phyloP scores from a whole-genome alignment of 1,140 invertebrate genomes.

The Pentalonia nigronervosa region DNA sequence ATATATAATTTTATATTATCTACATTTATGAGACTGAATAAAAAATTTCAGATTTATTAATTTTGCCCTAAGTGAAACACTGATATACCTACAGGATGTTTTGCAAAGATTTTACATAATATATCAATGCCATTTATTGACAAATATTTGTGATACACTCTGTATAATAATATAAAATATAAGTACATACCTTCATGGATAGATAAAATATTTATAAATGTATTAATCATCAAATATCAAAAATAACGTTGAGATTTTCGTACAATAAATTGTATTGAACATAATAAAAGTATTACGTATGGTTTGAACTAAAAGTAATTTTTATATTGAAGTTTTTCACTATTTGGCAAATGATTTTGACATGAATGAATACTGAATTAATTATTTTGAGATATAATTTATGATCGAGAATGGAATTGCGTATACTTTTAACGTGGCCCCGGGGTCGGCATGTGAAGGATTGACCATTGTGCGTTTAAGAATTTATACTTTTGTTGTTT shows the following conservation, averaged over 20 bases:
- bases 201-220: background rate
- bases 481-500: constrained; percentile 44
- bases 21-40: background rate
- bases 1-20: background rate
- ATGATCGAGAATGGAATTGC: constrained; percentile 31
- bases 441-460: constrained; percentile 43
- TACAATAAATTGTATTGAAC: background rate
- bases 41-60: background rate
- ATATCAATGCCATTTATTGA: background rate
- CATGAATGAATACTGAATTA: constrained; percentile 24
- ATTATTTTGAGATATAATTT: constrained; percentile 42
- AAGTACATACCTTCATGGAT: background rate
- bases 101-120: background rate
- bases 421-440: constrained; percentile 24
- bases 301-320: constrained; percentile 7
- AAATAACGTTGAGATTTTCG: background rate
- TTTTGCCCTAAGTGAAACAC: background rate
- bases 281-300: constrained; percentile 7
- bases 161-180: background rate
- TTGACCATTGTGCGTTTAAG: constrained; percentile 46
- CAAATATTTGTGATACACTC: background rate
- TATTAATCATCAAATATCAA: background rate
- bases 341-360: constrained; percentile 42
- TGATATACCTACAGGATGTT: background rate
- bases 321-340: background rate